Percentiles rank a stretch among this genome's conserved stretches.
Conservation (phyloP, 1,140 invertebrate species). For the Chymomyza costata region DNA sequence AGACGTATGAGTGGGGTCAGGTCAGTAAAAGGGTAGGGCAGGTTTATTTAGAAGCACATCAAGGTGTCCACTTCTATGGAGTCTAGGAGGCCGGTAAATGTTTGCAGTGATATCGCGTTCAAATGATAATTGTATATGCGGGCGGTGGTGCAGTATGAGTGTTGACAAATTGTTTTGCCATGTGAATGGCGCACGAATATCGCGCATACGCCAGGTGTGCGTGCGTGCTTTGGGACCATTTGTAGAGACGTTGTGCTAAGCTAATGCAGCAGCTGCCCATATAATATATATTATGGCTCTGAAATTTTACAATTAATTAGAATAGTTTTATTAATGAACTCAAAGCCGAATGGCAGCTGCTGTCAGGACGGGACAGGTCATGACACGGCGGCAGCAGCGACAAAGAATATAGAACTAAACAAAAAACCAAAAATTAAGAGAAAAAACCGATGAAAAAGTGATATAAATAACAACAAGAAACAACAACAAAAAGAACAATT, state of each 20-base stretch:
- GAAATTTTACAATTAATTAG: conserved; percentile 48
- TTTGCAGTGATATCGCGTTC: conserved; percentile 13
- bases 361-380: conserved; percentile 9
- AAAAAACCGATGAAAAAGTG: no score
- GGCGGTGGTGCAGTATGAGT: conserved; percentile 12
- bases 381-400: conserved; percentile 16
- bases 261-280: no score
- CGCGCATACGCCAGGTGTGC: conserved; percentile 36
- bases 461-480: no score
- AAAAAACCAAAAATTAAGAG: no score
- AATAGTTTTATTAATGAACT: conserved; percentile 50
- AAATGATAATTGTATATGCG: conserved; percentile 30
- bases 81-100: no score
- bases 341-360: background rate
- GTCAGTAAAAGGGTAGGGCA: no score
- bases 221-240: conserved; percentile 31
- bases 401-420: background rate
- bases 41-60: no score
- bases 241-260: no score
- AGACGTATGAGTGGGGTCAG: no score
- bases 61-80: no score
- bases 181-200: no score
- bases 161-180: conserved; percentile 25
- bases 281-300: no score
- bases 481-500: conserved; percentile 62